Base-by-base conservation (phyloP, 2,888 invertebrate species). In the Dynastes maya region DNA sequence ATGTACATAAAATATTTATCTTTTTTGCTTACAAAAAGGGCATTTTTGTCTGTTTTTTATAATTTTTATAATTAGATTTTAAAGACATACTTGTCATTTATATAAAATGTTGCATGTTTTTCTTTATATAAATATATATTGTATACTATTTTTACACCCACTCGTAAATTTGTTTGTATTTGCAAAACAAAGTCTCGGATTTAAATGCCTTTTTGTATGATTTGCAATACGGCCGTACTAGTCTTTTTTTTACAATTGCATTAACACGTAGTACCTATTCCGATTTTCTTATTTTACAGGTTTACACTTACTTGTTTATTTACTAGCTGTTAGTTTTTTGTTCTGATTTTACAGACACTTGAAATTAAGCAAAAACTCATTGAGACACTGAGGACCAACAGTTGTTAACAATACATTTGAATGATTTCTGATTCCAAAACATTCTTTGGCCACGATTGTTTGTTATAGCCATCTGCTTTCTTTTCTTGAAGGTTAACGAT, bases 191-290 rank as follows among this genome's bases (percentile, higher is more conserved):
- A 2, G 58, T 61, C 45, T 74, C 72, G 72, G 72, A 74, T 74
- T 55, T 40, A 74, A 78, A 72, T 78, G 72, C 78, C 78, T 76
- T 70, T 70, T 79, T 74, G 76, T 79, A 79, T 79, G 70, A 76
- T 79, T 81, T 83, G 84, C 83, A 84, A 84, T 84, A 84, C 83
- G 77, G 82, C 82, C 82, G 81, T 84, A 84, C 84, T 84, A 84
- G 83, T 84, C 83, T 61, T 76, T 79, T 76, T 58, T 71, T 76
- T 37, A 67, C 67, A 49, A 68, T 68, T 78, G 63, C 72, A 74
- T 74, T 58, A 58, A 55, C 55, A 61, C 45, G 61, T 74, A 74
- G 45, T 74, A 74, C 72, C 72, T 61, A 61, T n/a, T n/a, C 61
- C 40, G 40, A 45, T 40, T 45, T 61, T 49, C 27, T 11, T 51